These are phyloP conservation scores for Cephus runcator DNA, from an alignment of 2,888 invertebrate genomes.

Conservation along the genomic window DNA sequence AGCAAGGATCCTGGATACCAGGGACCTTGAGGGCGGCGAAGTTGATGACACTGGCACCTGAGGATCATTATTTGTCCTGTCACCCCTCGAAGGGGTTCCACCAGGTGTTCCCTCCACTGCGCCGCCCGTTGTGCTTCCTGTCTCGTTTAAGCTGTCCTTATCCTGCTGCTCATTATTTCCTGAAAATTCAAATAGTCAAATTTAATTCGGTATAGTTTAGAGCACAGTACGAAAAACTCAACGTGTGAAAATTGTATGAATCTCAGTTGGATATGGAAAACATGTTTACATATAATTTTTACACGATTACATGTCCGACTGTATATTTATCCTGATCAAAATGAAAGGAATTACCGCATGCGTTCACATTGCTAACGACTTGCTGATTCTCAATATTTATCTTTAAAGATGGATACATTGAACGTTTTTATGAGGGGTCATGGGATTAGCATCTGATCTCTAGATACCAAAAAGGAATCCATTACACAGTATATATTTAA, in stretches of 20 bases:
- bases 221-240: not conserved
- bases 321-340: not conserved
- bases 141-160: conserved; percentile 67
- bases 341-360: not conserved
- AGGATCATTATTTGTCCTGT: conserved; percentile 32
- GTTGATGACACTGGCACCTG: conserved; percentile 29
- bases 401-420: not conserved
- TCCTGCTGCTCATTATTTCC: conserved; percentile 66
- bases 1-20: conserved; percentile 58
- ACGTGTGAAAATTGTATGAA: not conserved
- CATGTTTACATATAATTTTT: not conserved
- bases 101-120: conserved; percentile 56
- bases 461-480: not conserved
- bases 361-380: not conserved
- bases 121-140: conserved; percentile 60
- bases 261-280: not conserved
- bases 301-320: not conserved
- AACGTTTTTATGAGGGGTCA: not conserved
- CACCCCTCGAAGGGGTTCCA: conserved; percentile 47
- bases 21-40: conserved; percentile 50
- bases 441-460: not conserved
- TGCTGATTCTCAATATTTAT: not conserved
- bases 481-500: not conserved
- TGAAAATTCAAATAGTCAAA: conserved; percentile 29
- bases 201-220: not conserved